phyloP scores from a whole-genome alignment of 1,140 invertebrate genomes.

The Drosophila nigrodunni region DNA sequence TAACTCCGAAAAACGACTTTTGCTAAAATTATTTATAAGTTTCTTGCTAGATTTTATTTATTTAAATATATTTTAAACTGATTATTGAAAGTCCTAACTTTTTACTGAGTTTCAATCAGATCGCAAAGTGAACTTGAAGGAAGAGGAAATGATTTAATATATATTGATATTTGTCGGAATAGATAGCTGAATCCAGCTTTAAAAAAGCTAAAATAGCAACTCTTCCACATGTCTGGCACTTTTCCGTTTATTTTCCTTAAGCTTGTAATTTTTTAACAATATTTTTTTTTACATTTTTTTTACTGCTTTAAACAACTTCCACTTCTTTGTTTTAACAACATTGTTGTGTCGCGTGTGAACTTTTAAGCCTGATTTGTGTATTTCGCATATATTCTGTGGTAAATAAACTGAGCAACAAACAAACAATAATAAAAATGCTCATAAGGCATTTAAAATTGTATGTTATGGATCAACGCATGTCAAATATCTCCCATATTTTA shows the following conservation, averaged over 20 bases:
- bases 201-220: too few species aligned
- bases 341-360: conserved; percentile 58
- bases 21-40: too few species aligned
- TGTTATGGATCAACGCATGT: conserved; percentile 40
- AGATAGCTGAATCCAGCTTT: too few species aligned
- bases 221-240: neutral
- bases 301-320: conserved; percentile 52
- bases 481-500: conserved; percentile 31
- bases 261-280: neutral
- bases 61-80: too few species aligned
- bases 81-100: too few species aligned
- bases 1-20: too few species aligned
- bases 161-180: too few species aligned
- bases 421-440: conserved; percentile 7
- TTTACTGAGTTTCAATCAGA: too few species aligned
- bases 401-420: conserved; percentile 2
- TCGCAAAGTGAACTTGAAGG: too few species aligned
- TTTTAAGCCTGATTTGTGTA: neutral
- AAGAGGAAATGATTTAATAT: too few species aligned
- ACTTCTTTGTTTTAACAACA: conserved; percentile 67
- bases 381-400: conserved; percentile 38
- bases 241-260: conserved; percentile 11
- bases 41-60: too few species aligned
- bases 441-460: conserved; percentile 26
- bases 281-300: neutral